phyloP scores from a whole-genome alignment of 2,113 vertebrate species.

The Ameiurus melas region DNA sequence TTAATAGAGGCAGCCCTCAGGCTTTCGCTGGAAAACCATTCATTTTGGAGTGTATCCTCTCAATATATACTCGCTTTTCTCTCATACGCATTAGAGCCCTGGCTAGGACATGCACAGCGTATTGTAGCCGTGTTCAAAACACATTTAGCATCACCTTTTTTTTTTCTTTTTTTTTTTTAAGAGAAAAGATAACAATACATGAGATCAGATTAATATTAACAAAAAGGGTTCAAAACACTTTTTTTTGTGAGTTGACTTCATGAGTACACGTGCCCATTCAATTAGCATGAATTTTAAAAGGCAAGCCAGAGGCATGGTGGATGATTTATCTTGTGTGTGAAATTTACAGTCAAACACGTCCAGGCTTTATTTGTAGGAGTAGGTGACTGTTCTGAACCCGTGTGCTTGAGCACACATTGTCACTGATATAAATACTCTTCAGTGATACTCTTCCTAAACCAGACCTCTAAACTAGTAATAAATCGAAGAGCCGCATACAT shows the following conservation, averaged over 20 bases:
- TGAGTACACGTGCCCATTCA: neutral
- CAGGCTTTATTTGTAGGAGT: neutral
- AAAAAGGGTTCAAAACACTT: neutral
- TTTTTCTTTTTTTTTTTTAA: too few relatives aligned
- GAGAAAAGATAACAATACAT: neutral
- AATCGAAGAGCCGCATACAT: neutral
- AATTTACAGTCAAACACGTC: conserved; percentile 16
- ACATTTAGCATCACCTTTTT: neutral
- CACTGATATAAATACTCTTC: conserved; percentile 34
- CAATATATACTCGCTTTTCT: neutral
- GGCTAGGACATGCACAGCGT: neutral
- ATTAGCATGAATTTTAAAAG: neutral
- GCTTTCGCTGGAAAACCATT: conserved; percentile 21
- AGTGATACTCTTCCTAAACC: neutral
- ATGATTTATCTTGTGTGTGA: neutral
- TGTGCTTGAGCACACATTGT: conserved; percentile 19
- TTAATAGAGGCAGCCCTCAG: conserved; percentile 28
- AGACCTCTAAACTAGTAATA: neutral
- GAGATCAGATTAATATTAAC: neutral
- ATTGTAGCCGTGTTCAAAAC: neutral
- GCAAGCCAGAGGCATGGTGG: neutral
- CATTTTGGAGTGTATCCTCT: conserved; percentile 31
- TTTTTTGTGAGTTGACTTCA: neutral
- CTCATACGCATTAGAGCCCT: neutral
- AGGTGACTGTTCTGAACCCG: neutral